These are phyloP conservation scores for Perizoma flavofasciatum DNA, from an alignment of 2,888 invertebrate genomes.

Conservation along the genomic window DNA sequence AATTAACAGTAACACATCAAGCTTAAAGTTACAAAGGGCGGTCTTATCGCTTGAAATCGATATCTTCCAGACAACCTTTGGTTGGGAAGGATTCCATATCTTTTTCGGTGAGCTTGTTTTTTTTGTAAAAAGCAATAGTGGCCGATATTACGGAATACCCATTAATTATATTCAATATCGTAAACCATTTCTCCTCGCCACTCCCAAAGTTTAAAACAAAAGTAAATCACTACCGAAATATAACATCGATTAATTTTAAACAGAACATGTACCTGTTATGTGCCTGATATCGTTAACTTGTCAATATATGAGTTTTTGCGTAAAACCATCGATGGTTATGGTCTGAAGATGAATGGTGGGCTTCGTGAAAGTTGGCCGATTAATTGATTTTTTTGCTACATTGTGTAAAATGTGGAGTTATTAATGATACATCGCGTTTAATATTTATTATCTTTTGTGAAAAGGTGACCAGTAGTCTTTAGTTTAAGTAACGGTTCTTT, in stretches of 20 bases:
- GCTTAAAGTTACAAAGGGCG: no score
- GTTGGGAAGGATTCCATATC: no score
- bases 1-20: no score
- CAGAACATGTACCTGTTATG: constrained; percentile 37
- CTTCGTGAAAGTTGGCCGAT: constrained; percentile 46
- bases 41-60: no score
- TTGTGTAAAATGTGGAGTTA: constrained; percentile 36
- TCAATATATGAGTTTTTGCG: constrained; percentile 44
- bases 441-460: constrained; percentile 26
- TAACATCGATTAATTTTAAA: constrained; percentile 44
- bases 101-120: no score
- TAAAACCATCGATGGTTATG: constrained; percentile 42
- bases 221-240: constrained; percentile 30
- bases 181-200: constrained; percentile 24
- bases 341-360: constrained; percentile 48
- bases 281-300: constrained; percentile 46
- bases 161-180: background rate
- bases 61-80: no score
- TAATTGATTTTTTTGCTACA: constrained; percentile 49
- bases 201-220: constrained; percentile 29
- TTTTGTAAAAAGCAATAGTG: no score
- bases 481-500: no score
- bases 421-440: constrained; percentile 29
- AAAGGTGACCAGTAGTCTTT: constrained; percentile 6
- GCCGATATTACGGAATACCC: no score